Evolutionary conservation across 2,888 invertebrate genomes (phyloP), one percentile per base, ranked within the genome.

Genomic region (Drosophila aldrichi): DNA sequence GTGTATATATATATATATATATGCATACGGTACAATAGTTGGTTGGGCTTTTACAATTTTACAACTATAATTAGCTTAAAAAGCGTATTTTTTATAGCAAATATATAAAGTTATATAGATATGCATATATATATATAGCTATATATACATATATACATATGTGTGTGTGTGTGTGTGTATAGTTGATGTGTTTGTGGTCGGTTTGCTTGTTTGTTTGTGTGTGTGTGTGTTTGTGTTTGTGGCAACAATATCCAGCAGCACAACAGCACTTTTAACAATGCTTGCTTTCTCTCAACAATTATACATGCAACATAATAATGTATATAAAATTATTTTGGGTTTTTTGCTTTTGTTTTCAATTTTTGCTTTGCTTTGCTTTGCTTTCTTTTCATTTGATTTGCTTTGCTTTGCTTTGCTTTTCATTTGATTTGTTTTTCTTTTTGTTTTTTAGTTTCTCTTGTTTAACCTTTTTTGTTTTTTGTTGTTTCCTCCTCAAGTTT

Each of bases 31-130:
- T 65, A 69, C 57, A 57, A 57, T 64, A 52, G 66, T 70, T 70
- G 66, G 66, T 70, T 70, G 66, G 65, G 32, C 48, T 49, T 29
- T 74, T 77, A 81, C 68, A 79, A 81, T 78, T 79, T 74, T 58
- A 73, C 44, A 48, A 6, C 12, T 29, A 48, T 0, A 49, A 64
- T 62, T 58, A 68, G 36, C 65, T 85, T 81, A 89, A 74, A 32
- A 49, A 49, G 48, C 48, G 32, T 32, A 32, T 49, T 29, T 25
- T 25, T 49, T 49, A 49, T 49, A 49, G 48, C 29, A 49, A 49
- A 32, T 49, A n/a, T 48, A 48, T 48, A 29, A 48, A 48, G 32
- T 32, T 49, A 32, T 49, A 32, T n/a, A 29, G 5, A 29, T 29
- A n/a, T 25, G 10, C 3, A 29, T 46, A n/a, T 46, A 46, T 16